Evolutionary conservation across 2,888 invertebrate species (phyloP).

Genomic region (Volucella bombylans): DNA sequence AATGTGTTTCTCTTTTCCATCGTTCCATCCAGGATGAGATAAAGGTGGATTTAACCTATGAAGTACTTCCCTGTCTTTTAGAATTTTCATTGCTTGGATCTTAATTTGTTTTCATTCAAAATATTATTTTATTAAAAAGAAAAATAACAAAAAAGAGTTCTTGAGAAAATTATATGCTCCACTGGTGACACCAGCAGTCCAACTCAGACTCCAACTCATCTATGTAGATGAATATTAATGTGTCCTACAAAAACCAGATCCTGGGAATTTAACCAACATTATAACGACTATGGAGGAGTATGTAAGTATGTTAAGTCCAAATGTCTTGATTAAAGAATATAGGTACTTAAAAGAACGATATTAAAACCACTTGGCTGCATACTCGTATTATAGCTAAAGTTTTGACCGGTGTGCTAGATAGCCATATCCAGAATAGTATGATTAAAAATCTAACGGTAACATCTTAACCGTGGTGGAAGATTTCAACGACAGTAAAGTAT

Average conservation of each 20-base stretch:
- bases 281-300: no score
- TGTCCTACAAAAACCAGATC: neutral
- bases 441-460: no score
- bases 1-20: conserved; percentile 38
- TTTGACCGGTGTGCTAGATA: no score
- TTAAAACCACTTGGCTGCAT: no score
- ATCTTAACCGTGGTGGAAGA: no score
- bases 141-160: conserved; percentile 16
- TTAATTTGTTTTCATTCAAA: conserved; percentile 52
- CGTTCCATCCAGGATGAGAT: neutral
- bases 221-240: conserved; percentile 10
- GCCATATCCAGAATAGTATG: no score
- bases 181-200: conserved; percentile 46
- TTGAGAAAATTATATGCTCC: conserved; percentile 44
- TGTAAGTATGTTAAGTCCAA: no score
- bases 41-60: neutral
- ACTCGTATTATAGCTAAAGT: no score
- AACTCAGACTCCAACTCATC: neutral
- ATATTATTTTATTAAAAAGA: conserved; percentile 54
- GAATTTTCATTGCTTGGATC: conserved; percentile 5
- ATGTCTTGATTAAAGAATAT: no score
- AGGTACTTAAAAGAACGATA: no score
- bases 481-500: no score
- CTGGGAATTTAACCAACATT: no score
- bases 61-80: conserved; percentile 30